Conservation (phyloP, 2,797 vertebrate genomes). For the Halcyon chelicuti region DNA sequence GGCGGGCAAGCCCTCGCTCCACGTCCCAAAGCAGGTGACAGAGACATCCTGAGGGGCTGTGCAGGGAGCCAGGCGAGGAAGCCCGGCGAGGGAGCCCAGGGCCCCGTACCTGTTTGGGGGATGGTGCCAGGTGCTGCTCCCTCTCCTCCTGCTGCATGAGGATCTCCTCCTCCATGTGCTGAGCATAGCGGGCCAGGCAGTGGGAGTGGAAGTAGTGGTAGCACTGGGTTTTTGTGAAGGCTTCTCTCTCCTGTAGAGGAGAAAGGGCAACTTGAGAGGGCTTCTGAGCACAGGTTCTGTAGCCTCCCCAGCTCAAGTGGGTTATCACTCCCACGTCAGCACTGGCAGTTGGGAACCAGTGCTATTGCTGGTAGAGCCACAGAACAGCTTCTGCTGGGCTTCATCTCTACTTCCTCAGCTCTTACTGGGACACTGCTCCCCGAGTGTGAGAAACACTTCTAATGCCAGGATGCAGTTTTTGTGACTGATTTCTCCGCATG, state of each 20-base stretch:
- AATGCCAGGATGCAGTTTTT: background rate
- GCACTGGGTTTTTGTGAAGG: constrained; percentile 92
- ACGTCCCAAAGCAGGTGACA: background rate
- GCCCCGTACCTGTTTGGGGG: constrained; percentile 57
- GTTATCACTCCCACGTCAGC: background rate
- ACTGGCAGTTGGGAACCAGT: background rate
- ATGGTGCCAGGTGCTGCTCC: constrained; percentile 81
- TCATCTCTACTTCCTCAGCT: background rate
- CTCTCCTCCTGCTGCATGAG: constrained; percentile 83
- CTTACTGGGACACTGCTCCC: background rate
- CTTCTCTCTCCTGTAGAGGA: constrained; percentile 83
- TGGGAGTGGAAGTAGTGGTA: constrained; percentile 97
- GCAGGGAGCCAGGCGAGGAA: background rate
- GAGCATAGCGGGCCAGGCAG: constrained; percentile 91
- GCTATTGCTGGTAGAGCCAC: background rate
- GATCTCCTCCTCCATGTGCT: constrained; percentile 90
- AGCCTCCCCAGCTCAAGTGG: background rate
- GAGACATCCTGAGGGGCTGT: background rate
- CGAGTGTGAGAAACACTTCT: background rate
- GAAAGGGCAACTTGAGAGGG: background rate
- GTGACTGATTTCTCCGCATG: background rate
- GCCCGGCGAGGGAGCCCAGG: background rate
- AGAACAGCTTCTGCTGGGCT: background rate
- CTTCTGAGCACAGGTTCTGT: background rate
- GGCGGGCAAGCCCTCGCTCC: background rate